Evolutionary conservation across 2,113 vertebrate species (phyloP).

Genomic region (Tetraodon nigroviridis): DNA sequence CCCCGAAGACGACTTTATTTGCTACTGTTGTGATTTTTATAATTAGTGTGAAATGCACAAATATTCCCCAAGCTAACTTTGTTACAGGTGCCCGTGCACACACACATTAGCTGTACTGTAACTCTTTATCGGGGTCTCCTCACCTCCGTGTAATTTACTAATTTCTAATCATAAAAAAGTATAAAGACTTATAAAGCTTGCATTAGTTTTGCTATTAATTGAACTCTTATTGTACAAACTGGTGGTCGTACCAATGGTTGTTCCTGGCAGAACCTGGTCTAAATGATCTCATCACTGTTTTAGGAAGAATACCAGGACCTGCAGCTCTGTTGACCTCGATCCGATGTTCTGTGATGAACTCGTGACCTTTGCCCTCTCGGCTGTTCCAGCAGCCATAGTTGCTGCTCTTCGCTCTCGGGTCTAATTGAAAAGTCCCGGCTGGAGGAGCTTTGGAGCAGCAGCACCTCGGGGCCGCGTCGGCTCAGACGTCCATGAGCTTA

Average conservation of each 20-base stretch:
- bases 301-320: no score
- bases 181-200: background rate
- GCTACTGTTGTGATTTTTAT: conserved; percentile 27
- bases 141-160: background rate
- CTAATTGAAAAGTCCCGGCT: conserved; percentile 37
- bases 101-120: conserved; percentile 14
- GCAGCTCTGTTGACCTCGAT: background rate
- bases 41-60: conserved; percentile 57
- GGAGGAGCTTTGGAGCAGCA: conserved; percentile 32
- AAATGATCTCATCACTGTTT: no score
- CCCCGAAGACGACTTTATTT: conserved; percentile 10
- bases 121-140: background rate
- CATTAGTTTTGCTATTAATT: no score
- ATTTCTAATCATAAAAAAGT: background rate
- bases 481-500: conserved; percentile 51
- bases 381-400: background rate
- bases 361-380: conserved; percentile 1
- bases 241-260: background rate
- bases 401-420: conserved; percentile 19
- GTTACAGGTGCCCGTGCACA: conserved; percentile 16
- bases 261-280: background rate
- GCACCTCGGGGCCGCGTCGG: conserved; percentile 55
- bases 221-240: conserved; percentile 3
- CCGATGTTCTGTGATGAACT: conserved; percentile 9
- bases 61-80: conserved; percentile 19